Evolutionary conservation across 2,797 vertebrate species (phyloP).

Genomic region (Crenuchus spilurus): DNA sequence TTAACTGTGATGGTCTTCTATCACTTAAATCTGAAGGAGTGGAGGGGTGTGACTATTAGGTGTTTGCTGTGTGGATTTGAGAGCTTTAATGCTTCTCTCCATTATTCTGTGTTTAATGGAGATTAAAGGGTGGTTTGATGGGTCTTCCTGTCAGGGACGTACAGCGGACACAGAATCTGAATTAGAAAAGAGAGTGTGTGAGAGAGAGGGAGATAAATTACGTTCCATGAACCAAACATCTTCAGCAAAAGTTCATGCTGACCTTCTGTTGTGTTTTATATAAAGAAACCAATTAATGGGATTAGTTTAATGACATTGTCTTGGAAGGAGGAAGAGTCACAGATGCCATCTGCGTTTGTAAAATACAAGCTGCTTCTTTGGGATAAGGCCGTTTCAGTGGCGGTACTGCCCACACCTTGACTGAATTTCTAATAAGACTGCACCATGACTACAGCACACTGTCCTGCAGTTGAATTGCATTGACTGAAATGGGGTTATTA

Average conservation of each 20-base stretch:
- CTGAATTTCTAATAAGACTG: slow-evolving; percentile 18
- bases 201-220: not conserved
- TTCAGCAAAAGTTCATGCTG: slow-evolving; percentile 1
- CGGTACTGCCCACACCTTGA: not conserved
- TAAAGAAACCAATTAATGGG: slow-evolving; percentile 12
- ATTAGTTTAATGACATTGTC: slow-evolving; percentile 8
- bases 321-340: slow-evolving; percentile 5
- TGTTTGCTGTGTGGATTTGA: not conserved
- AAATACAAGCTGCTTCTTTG: not conserved
- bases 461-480: slow-evolving; percentile 4
- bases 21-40: not conserved
- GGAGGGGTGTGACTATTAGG: not conserved
- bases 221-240: not conserved
- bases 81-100: not conserved
- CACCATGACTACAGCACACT: not conserved
- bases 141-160: not conserved
- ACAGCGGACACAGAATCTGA: not conserved
- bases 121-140: not conserved
- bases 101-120: not conserved
- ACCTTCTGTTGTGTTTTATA: not conserved
- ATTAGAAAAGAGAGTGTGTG: too few species aligned
- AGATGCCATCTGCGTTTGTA: slow-evolving; percentile 5
- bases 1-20: not conserved
- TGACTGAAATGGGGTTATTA: not conserved
- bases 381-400: not conserved